Conservation (phyloP, 1,140 invertebrate species). For the Protaetia brevitarsis region DNA sequence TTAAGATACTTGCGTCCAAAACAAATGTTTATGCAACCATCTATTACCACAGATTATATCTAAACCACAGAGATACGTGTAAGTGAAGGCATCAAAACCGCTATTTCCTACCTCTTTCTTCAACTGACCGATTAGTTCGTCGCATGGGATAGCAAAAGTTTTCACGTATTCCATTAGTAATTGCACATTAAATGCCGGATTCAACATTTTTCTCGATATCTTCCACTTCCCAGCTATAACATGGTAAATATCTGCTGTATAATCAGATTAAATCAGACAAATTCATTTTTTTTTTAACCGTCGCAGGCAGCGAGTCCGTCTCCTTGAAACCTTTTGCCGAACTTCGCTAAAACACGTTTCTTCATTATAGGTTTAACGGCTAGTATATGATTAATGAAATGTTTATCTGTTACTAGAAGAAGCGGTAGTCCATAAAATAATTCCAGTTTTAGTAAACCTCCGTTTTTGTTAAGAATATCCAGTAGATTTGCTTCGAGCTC, state of each 20-base stretch:
- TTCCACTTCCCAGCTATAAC: constrained; percentile 57
- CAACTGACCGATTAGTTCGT: constrained; percentile 58
- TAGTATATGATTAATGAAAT: neutral
- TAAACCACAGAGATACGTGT: constrained; percentile 65
- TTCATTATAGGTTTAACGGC: neutral
- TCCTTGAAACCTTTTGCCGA: neutral
- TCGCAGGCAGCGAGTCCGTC: neutral
- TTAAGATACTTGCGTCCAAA: neutral
- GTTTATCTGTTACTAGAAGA: neutral
- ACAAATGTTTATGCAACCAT: neutral
- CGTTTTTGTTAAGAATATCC: neutral
- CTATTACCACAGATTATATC: constrained; percentile 74
- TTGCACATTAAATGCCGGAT: constrained; percentile 82
- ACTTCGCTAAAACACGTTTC: neutral
- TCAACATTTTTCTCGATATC: constrained; percentile 61
- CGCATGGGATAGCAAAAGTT: constrained; percentile 65
- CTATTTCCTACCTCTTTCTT: constrained; percentile 50
- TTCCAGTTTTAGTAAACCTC: neutral
- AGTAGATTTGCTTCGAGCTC: neutral
- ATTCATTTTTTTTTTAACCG: neutral
- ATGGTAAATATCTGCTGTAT: neutral
- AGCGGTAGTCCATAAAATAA: neutral
- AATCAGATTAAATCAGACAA: neutral
- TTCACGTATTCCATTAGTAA: constrained; percentile 74
- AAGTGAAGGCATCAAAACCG: constrained; percentile 62